phyloP scores from a whole-genome alignment of 2,888 invertebrate genomes.

The Aproaerema taeniolella region DNA sequence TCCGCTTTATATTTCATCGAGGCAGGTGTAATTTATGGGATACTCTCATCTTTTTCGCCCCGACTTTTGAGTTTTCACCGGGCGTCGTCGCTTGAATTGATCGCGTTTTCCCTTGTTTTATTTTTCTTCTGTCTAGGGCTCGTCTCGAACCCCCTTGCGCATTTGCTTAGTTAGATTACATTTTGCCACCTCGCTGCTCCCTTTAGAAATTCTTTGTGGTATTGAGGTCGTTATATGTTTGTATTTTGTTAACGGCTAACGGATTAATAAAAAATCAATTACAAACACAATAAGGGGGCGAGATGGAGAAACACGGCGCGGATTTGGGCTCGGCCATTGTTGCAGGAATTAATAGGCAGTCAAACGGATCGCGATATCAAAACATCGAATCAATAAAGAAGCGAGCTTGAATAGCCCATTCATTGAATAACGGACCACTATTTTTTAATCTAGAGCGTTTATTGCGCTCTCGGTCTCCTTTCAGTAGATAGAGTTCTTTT shows the following conservation, averaged over 20 bases:
- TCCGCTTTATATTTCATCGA: constrained; percentile 60
- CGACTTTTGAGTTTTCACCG: constrained; percentile 56
- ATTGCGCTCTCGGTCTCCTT: constrained; percentile 29
- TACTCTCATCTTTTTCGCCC: constrained; percentile 45
- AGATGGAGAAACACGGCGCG: constrained; percentile 51
- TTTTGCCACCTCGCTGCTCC: constrained; percentile 46
- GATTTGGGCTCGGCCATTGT: constrained; percentile 50
- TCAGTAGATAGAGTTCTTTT: constrained; percentile 14
- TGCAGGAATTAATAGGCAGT: constrained; percentile 57
- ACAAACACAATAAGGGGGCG: constrained; percentile 53
- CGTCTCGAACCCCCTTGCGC: constrained; percentile 52
- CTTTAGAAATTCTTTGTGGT: constrained; percentile 20
- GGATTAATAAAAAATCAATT: constrained; percentile 59
- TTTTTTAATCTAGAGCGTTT: constrained; percentile 42
- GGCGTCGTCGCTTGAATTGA: constrained; percentile 47
- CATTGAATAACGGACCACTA: constrained; percentile 48
- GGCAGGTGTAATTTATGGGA: constrained; percentile 68
- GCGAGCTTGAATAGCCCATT: constrained; percentile 49
- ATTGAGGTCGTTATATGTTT: constrained; percentile 10
- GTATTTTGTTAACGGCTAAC: constrained; percentile 40
- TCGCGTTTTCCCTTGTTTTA: constrained; percentile 57
- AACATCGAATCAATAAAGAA: constrained; percentile 61
- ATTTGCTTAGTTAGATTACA: constrained; percentile 65
- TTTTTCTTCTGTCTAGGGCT: constrained; percentile 69
- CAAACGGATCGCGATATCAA: constrained; percentile 56